Conservation (phyloP, 1,140 invertebrate species). For the Drosophila pruinosa region DNA sequence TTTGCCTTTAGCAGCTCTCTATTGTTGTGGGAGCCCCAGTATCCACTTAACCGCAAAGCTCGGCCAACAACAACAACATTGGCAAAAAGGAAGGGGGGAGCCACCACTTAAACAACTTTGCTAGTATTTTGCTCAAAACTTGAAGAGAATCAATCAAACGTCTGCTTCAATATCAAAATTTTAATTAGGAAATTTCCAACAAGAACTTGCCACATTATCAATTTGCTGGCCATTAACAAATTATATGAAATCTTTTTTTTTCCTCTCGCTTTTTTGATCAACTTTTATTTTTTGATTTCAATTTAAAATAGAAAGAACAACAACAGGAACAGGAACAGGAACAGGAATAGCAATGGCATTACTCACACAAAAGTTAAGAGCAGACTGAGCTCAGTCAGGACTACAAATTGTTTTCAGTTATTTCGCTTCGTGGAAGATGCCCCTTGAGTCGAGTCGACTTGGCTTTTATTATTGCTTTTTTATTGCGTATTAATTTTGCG, state of each 20-base stretch:
- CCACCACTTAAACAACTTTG: neutral
- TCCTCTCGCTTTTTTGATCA: neutral
- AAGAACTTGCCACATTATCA: constrained; percentile 34
- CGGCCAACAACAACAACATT: constrained; percentile 12
- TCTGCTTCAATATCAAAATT: constrained; percentile 71
- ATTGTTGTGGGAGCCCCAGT: constrained; percentile 3
- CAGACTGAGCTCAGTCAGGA: constrained; percentile 27
- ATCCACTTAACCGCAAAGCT: constrained; percentile 40
- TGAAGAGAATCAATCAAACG: constrained; percentile 74
- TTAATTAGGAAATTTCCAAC: constrained; percentile 64
- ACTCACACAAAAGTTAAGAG: constrained; percentile 53
- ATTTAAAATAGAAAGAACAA: constrained; percentile 30
- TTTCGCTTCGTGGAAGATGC: constrained; percentile 15
- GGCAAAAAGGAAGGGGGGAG: neutral
- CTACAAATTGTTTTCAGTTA: constrained; percentile 74
- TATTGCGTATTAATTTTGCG: constrained; percentile 82
- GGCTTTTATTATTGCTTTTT: constrained; percentile 81
- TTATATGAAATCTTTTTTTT: constrained; percentile 63
- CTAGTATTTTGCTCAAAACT: constrained; percentile 24
- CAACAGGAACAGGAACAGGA: neutral
- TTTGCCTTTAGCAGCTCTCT: constrained; percentile 39
- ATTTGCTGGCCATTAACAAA: constrained; percentile 62
- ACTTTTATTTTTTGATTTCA: constrained; percentile 11
- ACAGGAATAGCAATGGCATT: neutral
- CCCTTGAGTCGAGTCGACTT: constrained; percentile 10